These are phyloP conservation scores for Acropternis orthonyx DNA, from an alignment of 2,797 vertebrate genomes.

Conservation along the genomic window DNA sequence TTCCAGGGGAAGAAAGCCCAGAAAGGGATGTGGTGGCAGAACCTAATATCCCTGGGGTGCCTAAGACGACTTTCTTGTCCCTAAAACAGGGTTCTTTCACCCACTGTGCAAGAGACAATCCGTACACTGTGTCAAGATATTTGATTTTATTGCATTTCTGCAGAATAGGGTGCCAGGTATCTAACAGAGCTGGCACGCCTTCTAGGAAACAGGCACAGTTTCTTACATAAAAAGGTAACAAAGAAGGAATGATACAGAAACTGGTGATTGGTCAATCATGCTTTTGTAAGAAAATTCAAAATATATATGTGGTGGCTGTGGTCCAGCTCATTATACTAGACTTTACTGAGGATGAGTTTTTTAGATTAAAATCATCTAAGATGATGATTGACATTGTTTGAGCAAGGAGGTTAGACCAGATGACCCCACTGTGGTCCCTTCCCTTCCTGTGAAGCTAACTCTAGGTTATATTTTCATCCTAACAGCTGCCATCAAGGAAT, in stretches of 20 bases:
- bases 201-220: not conserved
- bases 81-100: not conserved
- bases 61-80: not conserved
- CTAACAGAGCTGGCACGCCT: not conserved
- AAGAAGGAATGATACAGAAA: not conserved
- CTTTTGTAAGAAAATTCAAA: not conserved
- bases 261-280: not conserved
- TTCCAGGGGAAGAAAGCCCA: not conserved
- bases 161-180: not conserved
- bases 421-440: not conserved
- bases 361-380: not conserved
- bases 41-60: not conserved
- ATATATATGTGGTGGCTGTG: not conserved
- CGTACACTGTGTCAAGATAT: not conserved
- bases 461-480: not conserved
- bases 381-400: not conserved
- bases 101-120: not conserved
- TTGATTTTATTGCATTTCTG: not conserved
- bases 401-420: not conserved
- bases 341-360: not conserved
- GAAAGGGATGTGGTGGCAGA: not conserved
- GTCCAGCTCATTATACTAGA: not conserved
- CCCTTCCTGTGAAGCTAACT: not conserved
- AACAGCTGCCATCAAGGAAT: not conserved
- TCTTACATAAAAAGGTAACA: not conserved